Base-by-base conservation (phyloP, 2,113 vertebrate species). In the Elephas maximus region DNA sequence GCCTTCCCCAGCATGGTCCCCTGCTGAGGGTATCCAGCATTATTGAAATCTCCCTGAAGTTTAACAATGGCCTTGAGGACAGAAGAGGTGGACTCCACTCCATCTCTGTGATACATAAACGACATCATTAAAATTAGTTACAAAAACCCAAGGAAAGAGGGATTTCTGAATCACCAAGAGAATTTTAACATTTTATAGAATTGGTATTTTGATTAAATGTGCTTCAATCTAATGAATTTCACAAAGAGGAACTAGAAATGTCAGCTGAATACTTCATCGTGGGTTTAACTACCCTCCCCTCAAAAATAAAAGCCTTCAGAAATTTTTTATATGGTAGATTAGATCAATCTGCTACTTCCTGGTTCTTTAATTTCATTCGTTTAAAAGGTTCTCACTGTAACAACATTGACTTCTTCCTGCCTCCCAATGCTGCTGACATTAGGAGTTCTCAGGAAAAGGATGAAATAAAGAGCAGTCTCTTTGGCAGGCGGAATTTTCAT, bases 121-220 rank as follows among this genome's bases (percentile, higher is more conserved):
- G 76, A 9, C 63, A 76, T 81, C 97, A 96, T 94, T 94, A 96
- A 94, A 90, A 95, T 88, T 90, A 92, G 95, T 92, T 96, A 90
- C 33, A 76, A 97, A 97, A 92, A 63, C 85, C 89, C 93, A 96
- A 88, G 96, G 95, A 97, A 97, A 95, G 91, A 97, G 44, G 87
- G 86, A 86, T 96, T 91, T 85, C 81, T 97, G 96, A 98, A 97
- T 89, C 83, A 94, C 74, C 28, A 23, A 28, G 28, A 85, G 78
- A n/a, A 60, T 88, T 97, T 97, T 57, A 69, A 74, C 65, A 41
- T 80, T 91, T 93, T 65, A 94, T 80, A 78, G 96, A 96, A 96
- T 41, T 79, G 74, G 62, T 92, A 77, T 97, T 97, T 96, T 93
- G 91, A 95, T 96, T 92, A 92, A 85, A 92, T 15, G 33, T 44